Conservation (phyloP, 2,888 invertebrate genomes). For the Epiblema foenella region DNA sequence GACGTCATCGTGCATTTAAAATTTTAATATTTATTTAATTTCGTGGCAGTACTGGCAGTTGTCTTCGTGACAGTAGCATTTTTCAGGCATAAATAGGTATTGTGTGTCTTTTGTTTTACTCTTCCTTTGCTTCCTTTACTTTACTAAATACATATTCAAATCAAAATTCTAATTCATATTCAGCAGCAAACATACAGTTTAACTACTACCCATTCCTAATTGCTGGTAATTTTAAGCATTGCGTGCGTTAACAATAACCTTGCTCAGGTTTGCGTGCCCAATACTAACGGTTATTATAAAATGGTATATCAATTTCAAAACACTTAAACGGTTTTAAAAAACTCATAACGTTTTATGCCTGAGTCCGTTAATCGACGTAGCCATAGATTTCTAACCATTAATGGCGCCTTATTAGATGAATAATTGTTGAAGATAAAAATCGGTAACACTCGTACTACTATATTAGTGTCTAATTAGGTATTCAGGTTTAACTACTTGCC, state of each 20-base stretch:
- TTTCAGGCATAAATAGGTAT: not conserved
- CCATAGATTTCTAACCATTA: slow-evolving; percentile 60
- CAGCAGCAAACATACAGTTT: not conserved
- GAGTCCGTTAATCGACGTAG: slow-evolving; percentile 34
- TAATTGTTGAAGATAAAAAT: slow-evolving; percentile 22
- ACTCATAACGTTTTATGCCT: slow-evolving; percentile 24
- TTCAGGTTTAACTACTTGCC: slow-evolving; percentile 16
- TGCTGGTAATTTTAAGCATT: slow-evolving; percentile 26
- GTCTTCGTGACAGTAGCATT: not conserved
- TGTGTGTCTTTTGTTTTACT: not conserved
- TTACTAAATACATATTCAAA: no score
- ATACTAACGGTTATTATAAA: slow-evolving; percentile 36
- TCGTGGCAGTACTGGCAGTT: not conserved
- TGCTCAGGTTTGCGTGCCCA: slow-evolving; percentile 43
- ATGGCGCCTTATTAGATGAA: slow-evolving; percentile 37
- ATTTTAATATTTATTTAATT: slow-evolving; percentile 7
- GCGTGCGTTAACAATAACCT: slow-evolving; percentile 58
- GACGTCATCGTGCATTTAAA: slow-evolving; percentile 24
- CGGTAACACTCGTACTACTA: slow-evolving; percentile 5
- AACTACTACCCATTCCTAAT: not conserved
- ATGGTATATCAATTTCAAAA: slow-evolving; percentile 40
- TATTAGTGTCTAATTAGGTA: slow-evolving; percentile 33
- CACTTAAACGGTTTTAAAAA: slow-evolving; percentile 31
- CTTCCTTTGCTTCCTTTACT: not conserved
- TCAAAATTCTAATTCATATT: slow-evolving; percentile 5